Evolutionary conservation across 2,888 invertebrate species (phyloP).

Genomic region (Lasioglossum marginatum): DNA sequence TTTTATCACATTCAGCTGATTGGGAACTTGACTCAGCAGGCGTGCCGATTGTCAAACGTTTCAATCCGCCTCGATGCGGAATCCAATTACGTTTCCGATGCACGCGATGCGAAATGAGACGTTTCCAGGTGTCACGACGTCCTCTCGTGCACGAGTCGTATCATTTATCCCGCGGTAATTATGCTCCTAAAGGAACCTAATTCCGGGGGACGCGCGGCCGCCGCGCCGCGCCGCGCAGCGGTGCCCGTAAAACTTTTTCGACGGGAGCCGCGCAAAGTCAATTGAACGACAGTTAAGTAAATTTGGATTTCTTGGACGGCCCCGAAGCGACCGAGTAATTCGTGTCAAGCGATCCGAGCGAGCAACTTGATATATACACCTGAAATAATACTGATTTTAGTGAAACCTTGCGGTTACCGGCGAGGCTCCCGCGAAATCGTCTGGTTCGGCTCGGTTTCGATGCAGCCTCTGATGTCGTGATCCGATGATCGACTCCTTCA

Average conservation of each 20-base stretch:
- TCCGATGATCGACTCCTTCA: background rate
- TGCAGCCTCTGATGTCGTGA: background rate
- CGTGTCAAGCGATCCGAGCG: slow-evolving; percentile 52
- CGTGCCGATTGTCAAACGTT: background rate
- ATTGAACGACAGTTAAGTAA: slow-evolving; percentile 52
- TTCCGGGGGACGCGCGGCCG: slow-evolving; percentile 24
- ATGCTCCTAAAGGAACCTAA: slow-evolving; percentile 33
- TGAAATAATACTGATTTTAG: slow-evolving; percentile 31
- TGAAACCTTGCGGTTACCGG: slow-evolving; percentile 49
- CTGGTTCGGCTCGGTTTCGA: background rate
- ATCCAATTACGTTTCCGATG: slow-evolving; percentile 32
- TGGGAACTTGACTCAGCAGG: background rate
- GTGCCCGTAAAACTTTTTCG: slow-evolving; percentile 46
- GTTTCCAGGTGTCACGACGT: slow-evolving; percentile 8
- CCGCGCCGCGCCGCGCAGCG: background rate
- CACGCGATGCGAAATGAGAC: slow-evolving; percentile 38
- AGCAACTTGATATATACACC: slow-evolving; percentile 11
- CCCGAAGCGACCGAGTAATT: slow-evolving; percentile 44
- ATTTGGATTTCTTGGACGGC: slow-evolving; percentile 64
- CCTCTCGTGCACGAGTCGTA: background rate
- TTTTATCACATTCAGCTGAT: background rate
- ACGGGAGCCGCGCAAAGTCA: slow-evolving; percentile 39
- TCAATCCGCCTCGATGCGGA: slow-evolving; percentile 17
- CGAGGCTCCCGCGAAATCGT: background rate
- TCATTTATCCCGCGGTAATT: slow-evolving; percentile 41